Evolutionary conservation across 2,113 vertebrate genomes (phyloP), one percentile per base, ranked within the genome.

Genomic region (Pseudolaguvia tuberculata): DNA sequence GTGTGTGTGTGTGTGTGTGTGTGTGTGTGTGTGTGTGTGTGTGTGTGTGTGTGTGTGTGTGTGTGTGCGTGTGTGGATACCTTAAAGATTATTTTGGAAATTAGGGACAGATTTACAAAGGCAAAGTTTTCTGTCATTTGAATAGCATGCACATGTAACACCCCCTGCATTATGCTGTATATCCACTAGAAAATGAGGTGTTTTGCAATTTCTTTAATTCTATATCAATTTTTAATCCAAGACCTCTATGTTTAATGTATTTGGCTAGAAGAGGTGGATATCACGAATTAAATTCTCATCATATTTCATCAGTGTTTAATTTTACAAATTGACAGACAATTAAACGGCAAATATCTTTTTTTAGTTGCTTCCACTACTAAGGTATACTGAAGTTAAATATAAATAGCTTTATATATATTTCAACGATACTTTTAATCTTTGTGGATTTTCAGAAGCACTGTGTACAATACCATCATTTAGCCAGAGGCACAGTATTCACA

Each of bases 161-260:
- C 23, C 39, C 20, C 39, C 18, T 35, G 58, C 39, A 23, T 17
- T 45, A n/a, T n/a, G n/a, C n/a, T n/a, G 12, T n/a, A 5, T 42
- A 3, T 63, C 61, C 20, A 25, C 11, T 10, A 66, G 14, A 23
- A 15, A 66, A 21, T 13, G 11, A 17, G 17, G 23, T 65, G n/a
- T 65, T 47, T 18, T 18, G 25, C n/a, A 42, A 9, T 18, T 63
- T 35, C 39, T n/a, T n/a, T 14, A 47, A 27, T 20, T 67, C 10
- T 23, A 50, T 50, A 20, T 67, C 17, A 42, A 42, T 42, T 55
- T 68, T 65, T 72, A 72, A 66, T 55, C 73, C 51, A n/a, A n/a
- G n/a, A n/a, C n/a, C n/a, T n/a, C n/a, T n/a, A n/a, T n/a, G n/a
- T n/a, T n/a, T n/a, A n/a, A n/a, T n/a, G n/a, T n/a, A n/a, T n/a